Base-by-base conservation (phyloP, 2,888 invertebrate species). In the Pterobdella sp. region DNA sequence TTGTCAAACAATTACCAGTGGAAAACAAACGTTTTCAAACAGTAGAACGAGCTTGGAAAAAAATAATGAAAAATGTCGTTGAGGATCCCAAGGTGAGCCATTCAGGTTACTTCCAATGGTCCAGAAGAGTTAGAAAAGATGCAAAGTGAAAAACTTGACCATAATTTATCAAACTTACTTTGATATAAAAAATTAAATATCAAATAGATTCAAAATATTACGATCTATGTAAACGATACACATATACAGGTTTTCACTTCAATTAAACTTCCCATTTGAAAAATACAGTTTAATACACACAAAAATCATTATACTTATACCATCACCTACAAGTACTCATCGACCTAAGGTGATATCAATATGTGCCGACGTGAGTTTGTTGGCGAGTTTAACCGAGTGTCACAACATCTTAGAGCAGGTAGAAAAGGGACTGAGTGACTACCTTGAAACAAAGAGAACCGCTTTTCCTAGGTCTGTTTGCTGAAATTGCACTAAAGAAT, bases 301-400 rank as follows among this genome's bases (percentile, higher is more conserved):
- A n/a, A n/a, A n/a, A n/a, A n/a, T n/a, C 52, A 18, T 49, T 49
- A 18, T 18, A 18, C 10, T 49, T 49, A 14, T 18, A 49, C 10
- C 10, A 14, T 49, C 14, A 49, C 52, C 52, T 49, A 14, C n/a
- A 49, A 49, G 14, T n/a, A 10, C 34, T 37, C 32, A 35, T 63
- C 42, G 29, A 63, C 32, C 52, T 7, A 74, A 84, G 83, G 84
- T 84, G 72, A 84, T 84, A 73, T 80, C 81, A 49, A 79, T 84
- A 26, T 84, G 84, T 74, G 82, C 83, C 56, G 83, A 84, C 78
- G 80, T 80, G 68, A 80, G 83, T 65, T 85, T 91, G 0, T 82
- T 90, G 72, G 90, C 90, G 82, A 88, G 88, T 77, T 82, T 91
- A 74, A 86, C 86, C 49, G 90, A 90, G 78, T 89, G 89, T 49